phyloP scores from a whole-genome alignment of 2,797 vertebrate genomes.

The Sarcoramphus papa region DNA sequence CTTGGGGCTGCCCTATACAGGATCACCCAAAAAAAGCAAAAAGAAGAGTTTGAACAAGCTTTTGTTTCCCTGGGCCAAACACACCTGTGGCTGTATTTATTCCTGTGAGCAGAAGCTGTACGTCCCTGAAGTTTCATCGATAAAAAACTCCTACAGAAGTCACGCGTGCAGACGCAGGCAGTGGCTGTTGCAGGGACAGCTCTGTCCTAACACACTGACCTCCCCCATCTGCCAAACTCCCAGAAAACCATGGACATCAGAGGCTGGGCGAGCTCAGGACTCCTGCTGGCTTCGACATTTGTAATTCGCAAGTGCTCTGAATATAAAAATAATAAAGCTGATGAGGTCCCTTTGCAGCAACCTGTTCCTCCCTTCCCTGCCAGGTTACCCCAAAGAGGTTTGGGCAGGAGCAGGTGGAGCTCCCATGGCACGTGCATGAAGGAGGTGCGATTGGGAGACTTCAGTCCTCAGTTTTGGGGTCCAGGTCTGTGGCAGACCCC shows the following conservation, averaged over 20 bases:
- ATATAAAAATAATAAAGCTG: neutral
- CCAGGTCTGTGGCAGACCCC: neutral
- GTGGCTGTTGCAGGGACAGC: neutral
- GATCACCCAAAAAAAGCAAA: neutral
- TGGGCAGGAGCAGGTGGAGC: neutral
- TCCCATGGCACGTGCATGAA: neutral
- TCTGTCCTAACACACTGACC: neutral
- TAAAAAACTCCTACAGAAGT: neutral
- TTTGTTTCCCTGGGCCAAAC: neutral
- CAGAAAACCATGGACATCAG: neutral
- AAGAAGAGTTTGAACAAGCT: neutral
- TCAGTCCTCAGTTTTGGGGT: neutral
- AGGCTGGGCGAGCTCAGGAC: neutral
- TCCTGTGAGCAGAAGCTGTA: neutral
- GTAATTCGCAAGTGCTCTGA: neutral
- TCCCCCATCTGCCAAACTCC: neutral
- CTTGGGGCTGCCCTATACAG: neutral
- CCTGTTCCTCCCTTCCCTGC: neutral
- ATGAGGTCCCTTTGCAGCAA: neutral
- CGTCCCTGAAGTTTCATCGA: fast-evolving
- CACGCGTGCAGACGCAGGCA: fast-evolving
- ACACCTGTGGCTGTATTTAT: neutral
- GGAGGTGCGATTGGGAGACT: fast-evolving
- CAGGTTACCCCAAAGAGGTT: neutral
- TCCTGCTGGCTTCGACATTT: neutral